These are phyloP conservation scores for Chelon labrosus DNA, from an alignment of 2,797 vertebrate species.

Conservation along the genomic window DNA sequence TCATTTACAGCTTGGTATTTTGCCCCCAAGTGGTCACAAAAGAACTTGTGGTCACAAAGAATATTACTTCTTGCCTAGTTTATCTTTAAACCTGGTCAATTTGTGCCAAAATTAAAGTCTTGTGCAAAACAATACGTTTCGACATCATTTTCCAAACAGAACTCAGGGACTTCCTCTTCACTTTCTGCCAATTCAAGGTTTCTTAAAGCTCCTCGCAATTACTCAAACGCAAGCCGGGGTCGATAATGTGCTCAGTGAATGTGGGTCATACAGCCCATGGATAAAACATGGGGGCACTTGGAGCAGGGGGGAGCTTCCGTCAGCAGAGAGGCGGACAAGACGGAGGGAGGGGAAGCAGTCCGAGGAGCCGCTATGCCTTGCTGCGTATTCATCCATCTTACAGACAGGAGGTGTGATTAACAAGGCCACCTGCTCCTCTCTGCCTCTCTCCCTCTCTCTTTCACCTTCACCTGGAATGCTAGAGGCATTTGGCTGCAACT, in stretches of 20 bases:
- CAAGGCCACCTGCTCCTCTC: slow-evolving; percentile 22
- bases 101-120: background rate
- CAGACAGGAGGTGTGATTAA: slow-evolving; percentile 34
- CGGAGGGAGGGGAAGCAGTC: slow-evolving; percentile 4
- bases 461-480: slow-evolving; percentile 1
- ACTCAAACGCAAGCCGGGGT: background rate
- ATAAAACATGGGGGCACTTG: slow-evolving; percentile 24
- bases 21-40: too few relatives aligned
- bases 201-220: background rate
- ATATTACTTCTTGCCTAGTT: too few relatives aligned
- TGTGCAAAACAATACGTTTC: background rate
- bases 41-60: too few relatives aligned
- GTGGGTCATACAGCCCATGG: background rate
- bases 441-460: background rate
- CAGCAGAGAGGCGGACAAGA: slow-evolving; percentile 4
- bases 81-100: too few relatives aligned
- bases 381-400: slow-evolving; percentile 38
- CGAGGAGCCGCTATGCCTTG: background rate
- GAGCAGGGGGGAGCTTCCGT: slow-evolving; percentile 5
- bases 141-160: too few relatives aligned
- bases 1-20: too few relatives aligned
- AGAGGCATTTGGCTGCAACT: background rate
- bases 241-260: background rate
- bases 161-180: background rate
- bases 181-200: background rate